A percentile compares a stretch with the other conserved stretches of the same genome.
Conservation (phyloP, 2,113 vertebrate species). For the Chionomys nivalis region DNA sequence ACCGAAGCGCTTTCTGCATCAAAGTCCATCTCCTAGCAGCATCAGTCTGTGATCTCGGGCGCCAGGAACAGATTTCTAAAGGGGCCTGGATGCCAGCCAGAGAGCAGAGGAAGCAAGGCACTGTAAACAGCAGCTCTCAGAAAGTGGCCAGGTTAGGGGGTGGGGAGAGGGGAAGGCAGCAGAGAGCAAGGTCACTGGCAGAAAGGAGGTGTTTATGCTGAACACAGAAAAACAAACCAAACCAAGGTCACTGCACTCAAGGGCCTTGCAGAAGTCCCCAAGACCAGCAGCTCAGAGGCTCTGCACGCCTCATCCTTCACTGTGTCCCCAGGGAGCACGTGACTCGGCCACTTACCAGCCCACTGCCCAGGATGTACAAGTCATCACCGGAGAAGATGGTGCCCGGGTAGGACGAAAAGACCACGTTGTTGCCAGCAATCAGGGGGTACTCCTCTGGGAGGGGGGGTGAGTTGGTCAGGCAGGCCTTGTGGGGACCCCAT, state of each 20-base stretch:
- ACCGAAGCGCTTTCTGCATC: not conserved
- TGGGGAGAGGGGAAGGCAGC: not conserved
- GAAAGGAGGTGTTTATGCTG: not conserved
- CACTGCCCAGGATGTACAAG: slow-evolving; percentile 95
- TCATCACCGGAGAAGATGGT: slow-evolving; percentile 96
- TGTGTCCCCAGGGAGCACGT: not conserved
- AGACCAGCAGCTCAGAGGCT: not conserved
- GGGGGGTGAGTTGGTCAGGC: fast-evolving
- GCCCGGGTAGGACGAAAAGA: slow-evolving; percentile 96
- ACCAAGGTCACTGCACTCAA: not conserved
- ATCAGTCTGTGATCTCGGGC: not conserved
- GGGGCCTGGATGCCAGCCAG: slow-evolving; percentile 34
- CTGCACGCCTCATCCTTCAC: not conserved
- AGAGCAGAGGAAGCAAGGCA: not conserved
- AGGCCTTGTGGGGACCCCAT: fast-evolving
- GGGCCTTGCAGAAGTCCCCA: not conserved
- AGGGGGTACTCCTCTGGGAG: slow-evolving; percentile 82
- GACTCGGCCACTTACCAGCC: slow-evolving; percentile 90
- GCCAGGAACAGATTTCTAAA: slow-evolving; percentile 53
- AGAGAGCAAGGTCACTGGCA: not conserved
- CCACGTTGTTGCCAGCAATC: slow-evolving; percentile 89
- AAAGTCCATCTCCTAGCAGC: not conserved
- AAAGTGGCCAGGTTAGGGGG: not conserved
- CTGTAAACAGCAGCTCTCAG: not conserved
- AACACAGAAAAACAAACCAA: not conserved